These are phyloP conservation scores for Sylvilagus floridanus DNA, from an alignment of 2,797 vertebrate species.

Conservation along the genomic window DNA sequence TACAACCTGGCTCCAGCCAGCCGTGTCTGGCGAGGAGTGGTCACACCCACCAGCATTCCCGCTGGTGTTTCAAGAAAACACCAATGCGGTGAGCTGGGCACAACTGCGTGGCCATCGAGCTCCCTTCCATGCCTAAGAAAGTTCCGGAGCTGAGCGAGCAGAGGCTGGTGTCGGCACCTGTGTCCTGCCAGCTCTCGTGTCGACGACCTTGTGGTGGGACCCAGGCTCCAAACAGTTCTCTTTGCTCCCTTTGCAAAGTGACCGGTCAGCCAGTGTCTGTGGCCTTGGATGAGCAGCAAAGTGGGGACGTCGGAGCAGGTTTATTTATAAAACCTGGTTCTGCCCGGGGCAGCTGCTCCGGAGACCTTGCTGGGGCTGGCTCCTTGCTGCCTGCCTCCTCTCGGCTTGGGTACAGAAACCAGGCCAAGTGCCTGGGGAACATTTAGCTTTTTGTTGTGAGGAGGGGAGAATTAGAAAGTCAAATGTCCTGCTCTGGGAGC, in stretches of 20 bases:
- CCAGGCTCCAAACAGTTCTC: neutral
- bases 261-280: neutral
- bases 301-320: neutral
- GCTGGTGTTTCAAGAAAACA: neutral
- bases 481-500: slow-evolving; percentile 67
- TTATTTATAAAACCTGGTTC: neutral
- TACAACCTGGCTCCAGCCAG: slow-evolving; percentile 9
- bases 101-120: neutral
- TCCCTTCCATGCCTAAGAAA: neutral
- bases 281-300: neutral
- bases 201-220: neutral
- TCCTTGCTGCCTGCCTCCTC: slow-evolving; percentile 54
- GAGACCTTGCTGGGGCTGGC: neutral
- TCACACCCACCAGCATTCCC: neutral
- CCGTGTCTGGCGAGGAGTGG: slow-evolving; percentile 20
- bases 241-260: slow-evolving; percentile 13
- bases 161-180: neutral
- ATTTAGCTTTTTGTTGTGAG: slow-evolving; percentile 78
- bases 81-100: slow-evolving; percentile 26
- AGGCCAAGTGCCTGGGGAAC: slow-evolving; percentile 75
- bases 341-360: neutral
- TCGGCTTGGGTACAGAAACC: slow-evolving; percentile 61
- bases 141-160: neutral
- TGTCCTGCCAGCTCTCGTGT: neutral
- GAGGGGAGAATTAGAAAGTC: slow-evolving; percentile 79